A percentile compares a stretch with the other conserved stretches of the same genome.
phyloP scores from a whole-genome alignment of 2,113 vertebrate genomes.

The Corapipo altera region DNA sequence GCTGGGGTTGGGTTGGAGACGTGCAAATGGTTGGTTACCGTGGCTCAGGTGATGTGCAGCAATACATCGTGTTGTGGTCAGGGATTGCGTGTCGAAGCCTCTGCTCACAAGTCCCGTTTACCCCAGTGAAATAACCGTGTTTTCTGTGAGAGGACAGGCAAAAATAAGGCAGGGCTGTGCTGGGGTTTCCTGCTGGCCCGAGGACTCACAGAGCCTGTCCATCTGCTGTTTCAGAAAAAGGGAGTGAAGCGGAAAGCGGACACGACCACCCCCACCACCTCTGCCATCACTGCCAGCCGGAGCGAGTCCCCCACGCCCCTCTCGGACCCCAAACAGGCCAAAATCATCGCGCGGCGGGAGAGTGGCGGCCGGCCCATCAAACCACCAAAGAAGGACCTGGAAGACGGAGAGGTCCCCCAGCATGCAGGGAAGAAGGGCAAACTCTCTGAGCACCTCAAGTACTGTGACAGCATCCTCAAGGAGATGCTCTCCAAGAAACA shows the following conservation, averaged over 20 bases:
- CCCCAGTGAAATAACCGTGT: neutral
- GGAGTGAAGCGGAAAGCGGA: conserved; percentile 96
- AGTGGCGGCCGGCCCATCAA: conserved; percentile 84
- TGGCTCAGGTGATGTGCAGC: conserved; percentile 8
- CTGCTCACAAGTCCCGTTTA: neutral
- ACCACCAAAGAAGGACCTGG: conserved; percentile 81
- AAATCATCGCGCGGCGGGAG: conserved; percentile 79
- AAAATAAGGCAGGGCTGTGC: neutral
- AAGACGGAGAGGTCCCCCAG: conserved; percentile 77
- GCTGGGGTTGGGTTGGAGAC: neutral
- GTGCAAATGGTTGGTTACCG: neutral
- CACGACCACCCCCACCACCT: conserved; percentile 95
- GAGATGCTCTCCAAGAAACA: conserved; percentile 97
- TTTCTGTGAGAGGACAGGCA: neutral
- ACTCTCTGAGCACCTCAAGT: conserved; percentile 84
- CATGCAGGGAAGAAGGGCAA: conserved; percentile 75
- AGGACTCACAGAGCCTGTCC: neutral
- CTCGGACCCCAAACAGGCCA: conserved; percentile 82
- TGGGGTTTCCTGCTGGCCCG: neutral
- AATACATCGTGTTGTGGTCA: neutral
- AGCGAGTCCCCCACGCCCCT: conserved; percentile 76
- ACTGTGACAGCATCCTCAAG: conserved; percentile 89
- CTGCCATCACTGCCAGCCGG: conserved; percentile 84
- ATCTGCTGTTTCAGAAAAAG: conserved; percentile 83
- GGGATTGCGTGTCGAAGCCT: neutral